phyloP scores from a whole-genome alignment of 2,888 invertebrate genomes.

The Lepidochrysops patricia region DNA sequence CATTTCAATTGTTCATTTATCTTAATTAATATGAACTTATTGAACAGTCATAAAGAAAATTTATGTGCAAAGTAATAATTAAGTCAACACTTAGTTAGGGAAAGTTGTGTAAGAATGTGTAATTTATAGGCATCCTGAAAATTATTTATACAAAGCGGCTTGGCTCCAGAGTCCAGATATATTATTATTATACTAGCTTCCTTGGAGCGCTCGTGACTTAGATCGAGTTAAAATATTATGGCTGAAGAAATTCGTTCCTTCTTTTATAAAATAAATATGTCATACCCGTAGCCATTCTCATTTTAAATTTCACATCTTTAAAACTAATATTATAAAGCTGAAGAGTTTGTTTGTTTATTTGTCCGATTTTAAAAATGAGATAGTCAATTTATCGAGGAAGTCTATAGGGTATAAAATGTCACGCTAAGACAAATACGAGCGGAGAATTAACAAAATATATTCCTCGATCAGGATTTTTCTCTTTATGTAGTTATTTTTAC shows the following conservation, averaged over 20 bases:
- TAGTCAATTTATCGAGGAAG: no score
- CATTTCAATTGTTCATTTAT: background rate
- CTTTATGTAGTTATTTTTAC: no score
- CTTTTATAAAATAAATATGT: no score
- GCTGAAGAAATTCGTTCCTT: background rate
- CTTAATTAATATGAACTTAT: slow-evolving; percentile 1
- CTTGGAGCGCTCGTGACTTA: background rate
- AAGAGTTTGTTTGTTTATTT: no score
- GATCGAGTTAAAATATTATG: background rate
- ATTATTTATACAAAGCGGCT: background rate
- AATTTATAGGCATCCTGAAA: background rate
- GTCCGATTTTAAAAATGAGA: no score
- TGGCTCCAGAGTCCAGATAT: background rate
- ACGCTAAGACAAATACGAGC: no score
- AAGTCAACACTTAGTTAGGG: background rate
- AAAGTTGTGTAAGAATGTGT: background rate
- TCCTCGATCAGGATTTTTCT: no score
- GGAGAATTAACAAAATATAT: no score
- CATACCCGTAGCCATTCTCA: no score
- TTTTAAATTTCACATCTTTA: no score
- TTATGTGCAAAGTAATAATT: background rate
- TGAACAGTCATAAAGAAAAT: background rate
- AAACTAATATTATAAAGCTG: no score
- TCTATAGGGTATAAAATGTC: no score
- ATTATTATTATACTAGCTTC: background rate